A percentile compares a stretch with the other conserved stretches of the same genome.
Evolutionary conservation across 2,113 vertebrate species (phyloP).

Genomic region (Osmerus mordax): DNA sequence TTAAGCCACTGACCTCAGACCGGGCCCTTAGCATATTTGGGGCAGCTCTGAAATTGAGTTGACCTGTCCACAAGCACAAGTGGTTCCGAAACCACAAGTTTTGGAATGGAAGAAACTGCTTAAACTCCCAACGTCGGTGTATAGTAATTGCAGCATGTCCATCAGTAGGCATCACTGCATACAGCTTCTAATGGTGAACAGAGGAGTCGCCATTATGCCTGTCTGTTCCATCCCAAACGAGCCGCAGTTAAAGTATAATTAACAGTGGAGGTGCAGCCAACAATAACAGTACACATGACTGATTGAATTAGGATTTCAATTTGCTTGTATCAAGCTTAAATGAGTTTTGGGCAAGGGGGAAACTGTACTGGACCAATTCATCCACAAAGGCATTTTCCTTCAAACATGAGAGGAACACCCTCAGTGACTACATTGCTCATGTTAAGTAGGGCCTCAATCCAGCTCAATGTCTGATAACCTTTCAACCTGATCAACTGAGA

Average conservation of each 20-base stretch:
- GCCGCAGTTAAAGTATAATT: slow-evolving; percentile 52
- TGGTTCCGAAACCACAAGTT: neutral
- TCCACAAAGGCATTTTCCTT: slow-evolving; percentile 34
- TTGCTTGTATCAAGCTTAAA: slow-evolving; percentile 44
- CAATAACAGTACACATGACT: slow-evolving; percentile 17
- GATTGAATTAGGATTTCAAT: slow-evolving; percentile 38
- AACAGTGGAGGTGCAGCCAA: slow-evolving; percentile 35
- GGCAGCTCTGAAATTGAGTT: slow-evolving; percentile 60
- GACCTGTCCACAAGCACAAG: slow-evolving; percentile 54
- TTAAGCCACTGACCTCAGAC: slow-evolving; percentile 56
- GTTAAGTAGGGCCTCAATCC: too few species aligned
- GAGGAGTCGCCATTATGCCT: neutral
- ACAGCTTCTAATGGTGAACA: slow-evolving; percentile 40
- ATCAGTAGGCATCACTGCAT: slow-evolving; percentile 48
- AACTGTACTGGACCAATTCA: slow-evolving; percentile 36
- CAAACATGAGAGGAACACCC: slow-evolving; percentile 19
- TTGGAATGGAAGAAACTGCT: slow-evolving; percentile 52
- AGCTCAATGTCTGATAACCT: too few species aligned
- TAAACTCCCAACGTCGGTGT: slow-evolving; percentile 38
- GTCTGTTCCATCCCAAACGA: slow-evolving; percentile 38
- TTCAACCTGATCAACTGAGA: too few species aligned
- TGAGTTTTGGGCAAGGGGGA: slow-evolving; percentile 37
- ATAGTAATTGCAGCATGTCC: slow-evolving; percentile 70
- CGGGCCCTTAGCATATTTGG: slow-evolving; percentile 56
- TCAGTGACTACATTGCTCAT: neutral